Evolutionary conservation across 2,797 vertebrate genomes (phyloP).

Genomic region (Acanthurus leucopareius): DNA sequence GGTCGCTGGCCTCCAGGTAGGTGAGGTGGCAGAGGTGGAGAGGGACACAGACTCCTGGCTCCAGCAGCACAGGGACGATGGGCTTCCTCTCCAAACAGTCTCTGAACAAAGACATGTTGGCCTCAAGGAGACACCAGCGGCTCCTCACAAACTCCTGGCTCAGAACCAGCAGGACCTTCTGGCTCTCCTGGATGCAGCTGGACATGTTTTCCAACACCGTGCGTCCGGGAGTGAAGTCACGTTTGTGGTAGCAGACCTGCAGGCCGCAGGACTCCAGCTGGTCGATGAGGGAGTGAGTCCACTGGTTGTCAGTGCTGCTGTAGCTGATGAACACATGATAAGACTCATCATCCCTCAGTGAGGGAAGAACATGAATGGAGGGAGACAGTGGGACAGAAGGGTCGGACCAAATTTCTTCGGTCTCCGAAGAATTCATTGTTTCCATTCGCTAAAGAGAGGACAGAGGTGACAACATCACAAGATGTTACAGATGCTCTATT

Average conservation of each 20-base stretch:
- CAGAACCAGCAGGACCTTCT: conserved; percentile 81
- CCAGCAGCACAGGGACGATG: conserved; percentile 76
- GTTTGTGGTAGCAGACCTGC: conserved; percentile 74
- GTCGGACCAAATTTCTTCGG: conserved; percentile 1
- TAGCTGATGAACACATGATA: conserved; percentile 81
- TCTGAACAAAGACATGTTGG: conserved; percentile 80
- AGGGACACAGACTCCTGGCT: conserved; percentile 66
- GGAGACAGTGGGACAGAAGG: background rate
- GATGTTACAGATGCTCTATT: no score
- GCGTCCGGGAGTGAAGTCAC: conserved; percentile 77
- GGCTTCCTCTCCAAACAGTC: conserved; percentile 78
- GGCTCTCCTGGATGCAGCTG: conserved; percentile 77
- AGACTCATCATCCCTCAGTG: conserved; percentile 53
- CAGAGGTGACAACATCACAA: background rate
- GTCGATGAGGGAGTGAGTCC: conserved; percentile 68
- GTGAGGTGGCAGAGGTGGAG: conserved; percentile 82
- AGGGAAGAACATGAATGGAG: conserved; percentile 34
- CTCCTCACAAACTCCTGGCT: conserved; percentile 82
- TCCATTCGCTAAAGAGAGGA: conserved; percentile 30
- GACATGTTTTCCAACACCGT: conserved; percentile 81
- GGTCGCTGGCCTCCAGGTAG: conserved; percentile 73
- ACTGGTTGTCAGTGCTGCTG: conserved; percentile 69
- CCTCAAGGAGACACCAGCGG: conserved; percentile 82
- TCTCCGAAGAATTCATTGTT: background rate
- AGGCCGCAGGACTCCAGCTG: conserved; percentile 66